Evolutionary conservation across 2,113 vertebrate genomes (phyloP).

Genomic region (Oryzias woworae): DNA sequence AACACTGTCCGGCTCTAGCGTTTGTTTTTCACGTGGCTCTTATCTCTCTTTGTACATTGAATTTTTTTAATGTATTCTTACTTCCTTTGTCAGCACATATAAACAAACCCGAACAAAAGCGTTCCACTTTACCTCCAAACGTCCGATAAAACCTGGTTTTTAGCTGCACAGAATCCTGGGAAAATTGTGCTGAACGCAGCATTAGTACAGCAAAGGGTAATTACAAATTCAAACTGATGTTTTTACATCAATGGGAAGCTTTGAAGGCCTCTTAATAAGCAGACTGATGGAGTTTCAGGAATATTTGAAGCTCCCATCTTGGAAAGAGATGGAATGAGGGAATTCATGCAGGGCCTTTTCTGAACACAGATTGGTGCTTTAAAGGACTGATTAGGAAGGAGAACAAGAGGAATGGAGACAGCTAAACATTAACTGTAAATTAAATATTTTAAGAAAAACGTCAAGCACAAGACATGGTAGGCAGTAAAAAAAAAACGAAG

Average conservation of each 20-base stretch:
- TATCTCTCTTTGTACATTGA: constrained; percentile 49
- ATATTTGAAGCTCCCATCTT: constrained; percentile 82
- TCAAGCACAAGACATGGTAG: constrained; percentile 10
- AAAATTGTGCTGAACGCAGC: constrained; percentile 80
- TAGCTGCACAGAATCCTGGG: constrained; percentile 63
- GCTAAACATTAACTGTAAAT: constrained; percentile 6
- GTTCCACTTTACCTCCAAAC: constrained; percentile 46
- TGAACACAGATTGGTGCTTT: too few species aligned
- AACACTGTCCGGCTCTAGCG: constrained; percentile 52
- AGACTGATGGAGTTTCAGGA: constrained; percentile 74
- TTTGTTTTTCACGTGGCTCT: constrained; percentile 43
- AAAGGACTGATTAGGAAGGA: not conserved
- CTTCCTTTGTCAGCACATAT: constrained; percentile 75
- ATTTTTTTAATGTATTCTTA: constrained; percentile 59
- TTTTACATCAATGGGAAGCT: constrained; percentile 88
- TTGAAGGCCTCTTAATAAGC: constrained; percentile 91
- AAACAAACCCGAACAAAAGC: constrained; percentile 69
- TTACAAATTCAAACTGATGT: constrained; percentile 92
- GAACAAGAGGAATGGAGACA: constrained; percentile 25
- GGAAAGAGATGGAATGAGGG: constrained; percentile 40
- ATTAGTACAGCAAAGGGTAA: constrained; percentile 77
- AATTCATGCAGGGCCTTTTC: constrained; percentile 1
- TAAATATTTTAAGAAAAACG: constrained; percentile 24
- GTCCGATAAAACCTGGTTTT: constrained; percentile 61
- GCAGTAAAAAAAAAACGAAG: not conserved